Percentiles rank a stretch among this genome's conserved stretches.
Evolutionary conservation across 92 coral and sea anemone species (phyloP).

Genomic region (Bergia sp.): DNA sequence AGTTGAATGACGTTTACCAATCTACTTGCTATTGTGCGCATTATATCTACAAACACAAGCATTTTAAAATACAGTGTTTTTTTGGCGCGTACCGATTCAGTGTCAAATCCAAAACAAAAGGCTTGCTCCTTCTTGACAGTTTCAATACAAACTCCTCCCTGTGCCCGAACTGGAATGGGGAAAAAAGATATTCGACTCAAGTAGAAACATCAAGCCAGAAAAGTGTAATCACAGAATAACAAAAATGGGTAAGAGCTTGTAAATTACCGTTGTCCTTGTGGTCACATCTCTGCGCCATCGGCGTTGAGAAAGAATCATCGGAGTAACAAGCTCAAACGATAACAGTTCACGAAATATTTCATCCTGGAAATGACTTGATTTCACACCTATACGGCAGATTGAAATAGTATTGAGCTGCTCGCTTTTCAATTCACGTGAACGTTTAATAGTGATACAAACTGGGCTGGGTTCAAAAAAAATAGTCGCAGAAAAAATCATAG

Average conservation of each 20-base stretch:
- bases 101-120: constrained; percentile 25
- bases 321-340: constrained; percentile 23
- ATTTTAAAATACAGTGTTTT: background rate
- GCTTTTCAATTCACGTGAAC: background rate
- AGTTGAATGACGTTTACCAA: background rate
- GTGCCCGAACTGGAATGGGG: constrained; percentile 31
- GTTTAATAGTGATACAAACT: background rate
- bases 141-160: constrained; percentile 6
- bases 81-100: constrained; percentile 29
- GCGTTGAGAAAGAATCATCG: constrained; percentile 16
- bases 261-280: constrained; percentile 13
- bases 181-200: background rate
- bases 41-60: background rate
- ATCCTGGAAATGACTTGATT: constrained; percentile 13
- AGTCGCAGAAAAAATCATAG: background rate
- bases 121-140: background rate
- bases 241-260: background rate
- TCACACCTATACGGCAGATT: constrained; percentile 2
- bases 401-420: background rate
- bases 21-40: background rate
- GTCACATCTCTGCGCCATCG: constrained; percentile 37
- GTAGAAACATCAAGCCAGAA: background rate
- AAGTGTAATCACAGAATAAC: background rate
- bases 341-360: constrained; percentile 30
- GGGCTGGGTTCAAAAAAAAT: constrained; percentile 34